phyloP scores from a whole-genome alignment of 2,113 vertebrate species.

The human (Homo sapiens) region DNA sequence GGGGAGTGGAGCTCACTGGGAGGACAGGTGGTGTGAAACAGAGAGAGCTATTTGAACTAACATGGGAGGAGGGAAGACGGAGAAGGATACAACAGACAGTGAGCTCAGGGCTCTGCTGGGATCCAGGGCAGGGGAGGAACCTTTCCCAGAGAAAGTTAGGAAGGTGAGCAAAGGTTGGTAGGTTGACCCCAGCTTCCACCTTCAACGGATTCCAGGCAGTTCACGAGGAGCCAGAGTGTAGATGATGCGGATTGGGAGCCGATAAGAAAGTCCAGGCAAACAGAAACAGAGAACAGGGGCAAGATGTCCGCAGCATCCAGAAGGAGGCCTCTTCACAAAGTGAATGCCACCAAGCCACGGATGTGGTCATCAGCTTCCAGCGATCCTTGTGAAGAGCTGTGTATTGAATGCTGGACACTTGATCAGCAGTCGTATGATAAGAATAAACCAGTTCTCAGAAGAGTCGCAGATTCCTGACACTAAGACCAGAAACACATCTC shows the following conservation, averaged over 20 bases:
- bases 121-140: background rate
- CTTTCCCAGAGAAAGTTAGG: background rate
- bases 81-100: no score
- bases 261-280: background rate
- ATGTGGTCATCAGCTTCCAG: background rate
- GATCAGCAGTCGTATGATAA: background rate
- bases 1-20: no score
- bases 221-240: background rate
- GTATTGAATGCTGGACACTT: background rate
- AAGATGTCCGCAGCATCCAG: no score
- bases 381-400: background rate
- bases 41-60: background rate
- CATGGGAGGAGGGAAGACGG: background rate
- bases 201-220: background rate
- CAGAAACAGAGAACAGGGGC: background rate
- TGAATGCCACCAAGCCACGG: background rate
- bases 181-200: background rate
- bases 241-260: background rate
- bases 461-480: background rate
- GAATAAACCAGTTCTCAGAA: background rate
- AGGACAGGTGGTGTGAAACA: rapidly evolving
- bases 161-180: background rate
- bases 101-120: background rate
- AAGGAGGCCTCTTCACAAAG: background rate
- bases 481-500: background rate